Evolutionary conservation across 1,140 invertebrate genomes (phyloP), one percentile per base, ranked within the genome.

Genomic region (Drosophila funebris): DNA sequence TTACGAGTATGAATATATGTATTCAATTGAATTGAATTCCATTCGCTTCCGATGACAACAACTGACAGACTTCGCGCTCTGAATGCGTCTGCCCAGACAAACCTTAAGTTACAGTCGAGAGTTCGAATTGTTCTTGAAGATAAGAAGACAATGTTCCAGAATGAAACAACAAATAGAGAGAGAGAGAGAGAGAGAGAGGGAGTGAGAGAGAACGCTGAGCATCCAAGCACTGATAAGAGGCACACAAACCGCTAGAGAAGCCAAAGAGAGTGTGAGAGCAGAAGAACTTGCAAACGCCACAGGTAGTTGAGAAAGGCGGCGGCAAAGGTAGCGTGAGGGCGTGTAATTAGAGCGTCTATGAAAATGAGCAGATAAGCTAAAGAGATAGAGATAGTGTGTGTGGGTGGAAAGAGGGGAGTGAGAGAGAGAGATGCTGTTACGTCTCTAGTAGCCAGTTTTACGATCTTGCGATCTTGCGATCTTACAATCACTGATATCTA

Each of bases 21-120:
- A 64, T 22, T 62, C 4, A 58, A 27, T 22, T 62, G 4, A 58
- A 27, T 29, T 37, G 20, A 57, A 66, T 58, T 58, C 7, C 24
- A 50, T 36, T 27, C 29, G 44, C 52, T 57, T 7, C 44, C 56
- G 56, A 61, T 50, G 75, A 71, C 70, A 67, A 56, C 64, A 78
- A 78, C 79, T 83, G 75, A 48, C 80, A 78, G 63, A 75, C 75
- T 82, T 66, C 60, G 53, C 66, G 80, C 68, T 82, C 79, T 68
- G 66, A 62, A 60, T 82, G 70, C 48, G 64, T 83, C 79, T 83
- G 78, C 53, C 72, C 72, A 60, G 63, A 18, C 56, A 67, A 43
- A 33, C 58, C 20, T 62, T 43, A 56, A 57, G 53, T 78, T 78
- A 71, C 74, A 83, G 64, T 50, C 53, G 80, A 75, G 61, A 63